phyloP scores from a whole-genome alignment of 1,140 invertebrate genomes.

The Schlechtendalia chinensis region DNA sequence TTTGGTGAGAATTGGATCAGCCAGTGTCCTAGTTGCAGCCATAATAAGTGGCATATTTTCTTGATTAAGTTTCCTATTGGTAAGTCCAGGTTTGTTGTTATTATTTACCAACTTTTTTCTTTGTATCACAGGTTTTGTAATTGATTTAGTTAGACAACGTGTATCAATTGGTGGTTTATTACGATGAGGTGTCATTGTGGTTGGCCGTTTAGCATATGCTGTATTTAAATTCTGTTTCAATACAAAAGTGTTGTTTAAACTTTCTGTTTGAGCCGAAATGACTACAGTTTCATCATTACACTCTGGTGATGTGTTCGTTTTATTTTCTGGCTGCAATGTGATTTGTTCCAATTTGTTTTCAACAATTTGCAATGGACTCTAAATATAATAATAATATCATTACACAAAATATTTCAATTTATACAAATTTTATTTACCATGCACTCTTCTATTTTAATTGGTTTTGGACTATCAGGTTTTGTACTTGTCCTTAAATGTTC shows the following conservation, averaged over 20 bases:
- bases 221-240: conserved; percentile 29
- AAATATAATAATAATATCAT: background rate
- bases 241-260: conserved; percentile 44
- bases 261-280: conserved; percentile 27
- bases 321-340: conserved; percentile 6
- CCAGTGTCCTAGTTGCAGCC: conserved; percentile 39
- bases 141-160: conserved; percentile 40
- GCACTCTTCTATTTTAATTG: conserved; percentile 21
- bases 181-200: conserved; percentile 35
- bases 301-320: conserved; percentile 8
- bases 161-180: conserved; percentile 43
- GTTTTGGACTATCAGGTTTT: conserved; percentile 12
- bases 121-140: conserved; percentile 40
- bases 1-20: conserved; percentile 31
- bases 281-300: conserved; percentile 36
- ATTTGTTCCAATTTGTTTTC: conserved; percentile 39
- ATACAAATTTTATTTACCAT: conserved; percentile 13
- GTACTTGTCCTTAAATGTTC: conserved; percentile 24
- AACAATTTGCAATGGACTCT: conserved; percentile 40
- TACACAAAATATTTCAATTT: background rate
- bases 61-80: conserved; percentile 18
- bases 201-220: background rate
- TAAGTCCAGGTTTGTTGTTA: conserved; percentile 10
- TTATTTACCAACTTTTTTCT: conserved; percentile 29
- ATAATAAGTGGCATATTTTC: conserved; percentile 41